These are phyloP conservation scores for Microplitis deprimator DNA, from an alignment of 2,888 invertebrate genomes.

Conservation along the genomic window DNA sequence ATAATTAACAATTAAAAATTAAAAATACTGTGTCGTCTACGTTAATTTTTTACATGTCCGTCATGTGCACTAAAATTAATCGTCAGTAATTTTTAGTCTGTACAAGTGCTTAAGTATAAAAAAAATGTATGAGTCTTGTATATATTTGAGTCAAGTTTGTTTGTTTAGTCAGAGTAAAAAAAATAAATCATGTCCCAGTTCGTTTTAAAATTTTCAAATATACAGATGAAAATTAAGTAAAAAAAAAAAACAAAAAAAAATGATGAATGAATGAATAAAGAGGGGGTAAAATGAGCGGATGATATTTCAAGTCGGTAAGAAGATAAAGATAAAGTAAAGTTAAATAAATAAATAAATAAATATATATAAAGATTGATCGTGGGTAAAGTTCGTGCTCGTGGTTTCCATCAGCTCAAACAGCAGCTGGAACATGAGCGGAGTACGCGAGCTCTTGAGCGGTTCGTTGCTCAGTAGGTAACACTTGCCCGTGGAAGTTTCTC, in stretches of 20 bases:
- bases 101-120: too few species aligned
- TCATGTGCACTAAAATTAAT: too few species aligned
- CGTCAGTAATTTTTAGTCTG: too few species aligned
- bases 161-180: too few species aligned
- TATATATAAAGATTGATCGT: background rate
- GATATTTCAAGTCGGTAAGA: background rate
- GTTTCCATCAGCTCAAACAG: background rate
- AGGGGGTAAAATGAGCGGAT: background rate
- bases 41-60: too few species aligned
- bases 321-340: too few species aligned
- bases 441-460: conserved; percentile 77
- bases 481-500: conserved; percentile 73
- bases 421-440: conserved; percentile 72
- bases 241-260: background rate
- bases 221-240: background rate
- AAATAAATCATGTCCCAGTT: too few species aligned
- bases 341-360: background rate
- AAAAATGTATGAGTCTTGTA: too few species aligned
- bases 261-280: background rate
- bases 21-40: too few species aligned
- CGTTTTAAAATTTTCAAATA: too few species aligned
- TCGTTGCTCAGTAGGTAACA: conserved; percentile 59
- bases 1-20: too few species aligned
- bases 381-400: conserved; percentile 4
- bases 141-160: too few species aligned